Base-by-base conservation (phyloP, 2,888 invertebrate species). In the Dyspetes luteomarginatus region DNA sequence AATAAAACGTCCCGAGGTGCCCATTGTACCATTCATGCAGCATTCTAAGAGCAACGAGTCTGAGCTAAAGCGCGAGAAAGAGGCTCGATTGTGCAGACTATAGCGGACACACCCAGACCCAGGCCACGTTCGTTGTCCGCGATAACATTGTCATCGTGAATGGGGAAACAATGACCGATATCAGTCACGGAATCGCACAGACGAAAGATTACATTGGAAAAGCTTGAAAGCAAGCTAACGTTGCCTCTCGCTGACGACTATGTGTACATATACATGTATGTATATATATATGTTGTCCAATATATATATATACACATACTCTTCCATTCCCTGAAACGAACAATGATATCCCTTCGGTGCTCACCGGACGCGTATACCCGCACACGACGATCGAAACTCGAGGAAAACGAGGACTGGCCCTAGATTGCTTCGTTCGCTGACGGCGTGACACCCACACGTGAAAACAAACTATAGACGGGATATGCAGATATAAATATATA, bases 81-180 rank as follows among this genome's bases (percentile, higher is more conserved):
- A 36, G 36, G 36, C 62, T 64, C 26, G 68, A 9, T 19, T 50
- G 43, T 45, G 41, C 22, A n/a, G 41, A 72, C 24, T 52, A n/a
- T 50, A 62, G 41, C n/a, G 30, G 64, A 58, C 69, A 50, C 65
- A 50, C 60, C 17, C 78, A 50, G 22, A 60, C 58, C 17, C 19
- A 36, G 26, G 48, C 4, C 9, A 64, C 56, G 19, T 48, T 50
- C 74, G 80, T 19, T 56, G 68, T 15, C 50, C 50, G 62, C 67
- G 80, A 82, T 82, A 83, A 81, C 81, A 78, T 81, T 83, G 83
- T 83, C 81, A 83, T 81, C 65, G 60, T 43, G 75, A 75, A 71
- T 75, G 48, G 69, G 72, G 74, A 83, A 78, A 83, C 83, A 83
- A 83, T 83, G 83, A 81, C 78, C 73, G 81, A 73, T 83, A 83